phyloP scores from a whole-genome alignment of 2,888 invertebrate species.

The Drosophila melanosoma region DNA sequence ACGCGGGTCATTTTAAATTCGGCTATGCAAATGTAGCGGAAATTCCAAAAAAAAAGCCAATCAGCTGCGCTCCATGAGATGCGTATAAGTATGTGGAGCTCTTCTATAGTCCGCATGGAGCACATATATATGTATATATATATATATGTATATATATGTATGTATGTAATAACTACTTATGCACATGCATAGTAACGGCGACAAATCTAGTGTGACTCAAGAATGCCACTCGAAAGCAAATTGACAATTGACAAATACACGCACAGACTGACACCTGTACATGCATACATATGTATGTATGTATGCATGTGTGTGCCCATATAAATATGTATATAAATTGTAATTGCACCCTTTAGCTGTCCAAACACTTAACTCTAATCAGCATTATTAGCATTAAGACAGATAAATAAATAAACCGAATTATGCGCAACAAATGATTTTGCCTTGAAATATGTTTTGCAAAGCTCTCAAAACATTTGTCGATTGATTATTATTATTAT shows the following conservation, averaged over 20 bases:
- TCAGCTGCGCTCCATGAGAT: conserved; percentile 38
- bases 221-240: conserved; percentile 40
- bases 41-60: conserved; percentile 49
- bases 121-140: conserved; percentile 2
- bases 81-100: conserved; percentile 21
- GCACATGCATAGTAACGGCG: conserved; percentile 18
- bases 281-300: conserved; percentile 9
- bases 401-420: conserved; percentile 39
- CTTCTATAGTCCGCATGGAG: not conserved
- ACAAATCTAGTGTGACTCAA: conserved; percentile 43
- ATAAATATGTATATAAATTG: not conserved
- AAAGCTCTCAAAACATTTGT: conserved; percentile 4
- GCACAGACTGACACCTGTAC: conserved; percentile 7
- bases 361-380: conserved; percentile 42
- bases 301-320: not conserved
- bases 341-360: conserved; percentile 17
- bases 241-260: not conserved
- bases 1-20: conserved; percentile 38
- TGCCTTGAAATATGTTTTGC: conserved; percentile 53
- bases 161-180: conserved; percentile 1
- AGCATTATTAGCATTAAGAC: conserved; percentile 36
- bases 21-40: conserved; percentile 77
- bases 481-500: not conserved
- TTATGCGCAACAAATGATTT: conserved; percentile 22
- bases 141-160: not conserved